phyloP scores from a whole-genome alignment of 2,797 vertebrate genomes.

The Acrocephalus scirpaceus region DNA sequence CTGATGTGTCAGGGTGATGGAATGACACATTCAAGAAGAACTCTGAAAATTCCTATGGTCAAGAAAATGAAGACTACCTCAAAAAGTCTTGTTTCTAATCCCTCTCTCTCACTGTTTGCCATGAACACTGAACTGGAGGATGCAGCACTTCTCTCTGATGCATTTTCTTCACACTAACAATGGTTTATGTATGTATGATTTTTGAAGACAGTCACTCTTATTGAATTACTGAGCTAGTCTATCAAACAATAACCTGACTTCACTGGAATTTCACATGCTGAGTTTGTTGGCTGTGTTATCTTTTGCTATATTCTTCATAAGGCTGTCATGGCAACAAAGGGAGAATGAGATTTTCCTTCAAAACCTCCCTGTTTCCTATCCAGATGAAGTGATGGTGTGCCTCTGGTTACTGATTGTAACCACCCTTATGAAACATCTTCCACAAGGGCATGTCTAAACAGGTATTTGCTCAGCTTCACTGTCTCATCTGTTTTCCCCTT shows the following conservation, averaged over 20 bases:
- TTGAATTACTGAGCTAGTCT: neutral
- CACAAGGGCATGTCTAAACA: neutral
- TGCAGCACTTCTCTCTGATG: neutral
- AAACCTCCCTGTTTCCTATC: neutral
- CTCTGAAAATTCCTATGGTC: neutral
- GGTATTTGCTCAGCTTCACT: neutral
- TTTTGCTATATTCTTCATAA: neutral
- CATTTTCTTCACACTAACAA: neutral
- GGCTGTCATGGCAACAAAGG: constrained; percentile 25
- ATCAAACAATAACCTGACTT: neutral
- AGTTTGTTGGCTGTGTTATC: neutral
- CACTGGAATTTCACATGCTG: neutral
- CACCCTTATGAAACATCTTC: neutral
- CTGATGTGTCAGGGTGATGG: neutral
- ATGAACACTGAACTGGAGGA: neutral
- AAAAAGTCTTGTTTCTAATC: neutral
- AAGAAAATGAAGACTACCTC: neutral
- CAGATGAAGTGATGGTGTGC: neutral
- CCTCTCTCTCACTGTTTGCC: neutral
- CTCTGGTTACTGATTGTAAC: neutral
- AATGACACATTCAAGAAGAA: neutral
- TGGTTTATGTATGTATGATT: neutral
- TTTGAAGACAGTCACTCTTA: neutral
- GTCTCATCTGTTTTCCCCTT: neutral
- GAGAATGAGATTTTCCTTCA: neutral